A percentile compares a stretch with the other conserved stretches of the same genome.
phyloP scores from a whole-genome alignment of 2,888 invertebrate genomes.

The Lordiphosa andalusiaca region DNA sequence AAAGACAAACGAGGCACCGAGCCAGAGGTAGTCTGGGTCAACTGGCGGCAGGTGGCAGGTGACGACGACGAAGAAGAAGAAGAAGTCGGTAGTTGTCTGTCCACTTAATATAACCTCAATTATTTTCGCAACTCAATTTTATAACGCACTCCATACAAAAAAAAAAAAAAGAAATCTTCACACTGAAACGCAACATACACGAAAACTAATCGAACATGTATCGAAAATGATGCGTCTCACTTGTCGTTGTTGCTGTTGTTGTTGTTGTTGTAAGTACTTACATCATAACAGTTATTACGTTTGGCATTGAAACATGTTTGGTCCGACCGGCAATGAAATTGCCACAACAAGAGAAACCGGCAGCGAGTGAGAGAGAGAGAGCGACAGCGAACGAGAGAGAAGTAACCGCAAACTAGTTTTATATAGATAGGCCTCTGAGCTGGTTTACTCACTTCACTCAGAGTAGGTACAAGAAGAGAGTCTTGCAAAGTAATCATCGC shows the following conservation, averaged over 20 bases:
- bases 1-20: conserved; percentile 1
- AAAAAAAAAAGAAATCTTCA: conserved; percentile 39
- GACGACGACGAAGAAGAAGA: conserved; percentile 14
- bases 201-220: conserved; percentile 53
- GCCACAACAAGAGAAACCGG: conserved; percentile 36
- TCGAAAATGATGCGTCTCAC: conserved; percentile 18
- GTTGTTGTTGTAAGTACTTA: conserved; percentile 47
- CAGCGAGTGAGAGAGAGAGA: conserved; percentile 7
- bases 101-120: conserved; percentile 44
- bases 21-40: conserved; percentile 26
- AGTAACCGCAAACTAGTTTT: conserved; percentile 33
- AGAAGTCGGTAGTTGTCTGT: conserved; percentile 29
- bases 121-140: conserved; percentile 65
- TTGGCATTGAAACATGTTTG: conserved; percentile 75
- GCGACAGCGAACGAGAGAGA: conserved; percentile 1
- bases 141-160: conserved; percentile 48
- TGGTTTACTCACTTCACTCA: neutral
- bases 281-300: conserved; percentile 75
- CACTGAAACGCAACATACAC: conserved; percentile 34
- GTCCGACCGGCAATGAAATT: conserved; percentile 70
- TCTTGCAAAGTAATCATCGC: conserved; percentile 4
- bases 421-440: conserved; percentile 11
- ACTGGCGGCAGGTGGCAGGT: conserved; percentile 18
- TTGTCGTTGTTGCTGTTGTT: conserved; percentile 9
- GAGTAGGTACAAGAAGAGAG: conserved; percentile 4